Evolutionary conservation across 1,140 invertebrate genomes (phyloP).

Genomic region (Andricus grossulariae): DNA sequence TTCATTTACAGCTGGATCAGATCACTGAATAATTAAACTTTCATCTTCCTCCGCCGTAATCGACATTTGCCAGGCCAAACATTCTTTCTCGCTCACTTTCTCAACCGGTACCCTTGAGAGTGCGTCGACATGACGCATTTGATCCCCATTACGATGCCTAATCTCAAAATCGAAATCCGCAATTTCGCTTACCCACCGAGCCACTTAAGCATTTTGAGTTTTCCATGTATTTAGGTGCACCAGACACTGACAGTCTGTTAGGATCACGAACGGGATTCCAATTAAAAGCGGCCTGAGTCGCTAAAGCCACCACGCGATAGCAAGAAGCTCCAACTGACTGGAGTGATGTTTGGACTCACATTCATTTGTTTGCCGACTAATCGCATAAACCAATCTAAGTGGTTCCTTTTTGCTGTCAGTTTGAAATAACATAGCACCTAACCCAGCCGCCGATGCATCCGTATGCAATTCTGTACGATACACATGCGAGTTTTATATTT

Average conservation of each 20-base stretch:
- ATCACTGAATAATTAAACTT: constrained; percentile 39
- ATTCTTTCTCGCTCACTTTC: neutral
- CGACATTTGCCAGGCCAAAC: neutral
- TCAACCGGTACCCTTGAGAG: neutral
- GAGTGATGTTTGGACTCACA: too few species aligned
- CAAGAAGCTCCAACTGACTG: too few species aligned
- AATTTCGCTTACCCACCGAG: constrained; percentile 27
- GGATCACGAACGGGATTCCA: constrained; percentile 34
- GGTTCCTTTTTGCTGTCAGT: too few species aligned
- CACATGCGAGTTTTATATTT: constrained; percentile 37
- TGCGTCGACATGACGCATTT: too few species aligned
- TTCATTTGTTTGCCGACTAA: too few species aligned
- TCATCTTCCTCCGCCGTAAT: constrained; percentile 29
- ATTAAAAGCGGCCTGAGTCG: constrained; percentile 45
- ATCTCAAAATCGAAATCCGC: too few species aligned
- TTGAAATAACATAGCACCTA: constrained; percentile 47
- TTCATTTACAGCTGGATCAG: constrained; percentile 13
- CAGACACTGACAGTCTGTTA: constrained; percentile 45
- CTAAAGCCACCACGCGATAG: neutral
- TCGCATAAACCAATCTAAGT: too few species aligned
- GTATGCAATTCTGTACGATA: constrained; percentile 45
- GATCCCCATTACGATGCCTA: too few species aligned
- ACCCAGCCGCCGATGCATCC: constrained; percentile 44
- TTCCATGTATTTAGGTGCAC: constrained; percentile 37
- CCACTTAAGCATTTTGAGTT: constrained; percentile 41